Percentiles rank a stretch among this genome's conserved stretches.
These are phyloP conservation scores for Solen grandis DNA, from an alignment of 1,140 invertebrate genomes.

Conservation along the genomic window DNA sequence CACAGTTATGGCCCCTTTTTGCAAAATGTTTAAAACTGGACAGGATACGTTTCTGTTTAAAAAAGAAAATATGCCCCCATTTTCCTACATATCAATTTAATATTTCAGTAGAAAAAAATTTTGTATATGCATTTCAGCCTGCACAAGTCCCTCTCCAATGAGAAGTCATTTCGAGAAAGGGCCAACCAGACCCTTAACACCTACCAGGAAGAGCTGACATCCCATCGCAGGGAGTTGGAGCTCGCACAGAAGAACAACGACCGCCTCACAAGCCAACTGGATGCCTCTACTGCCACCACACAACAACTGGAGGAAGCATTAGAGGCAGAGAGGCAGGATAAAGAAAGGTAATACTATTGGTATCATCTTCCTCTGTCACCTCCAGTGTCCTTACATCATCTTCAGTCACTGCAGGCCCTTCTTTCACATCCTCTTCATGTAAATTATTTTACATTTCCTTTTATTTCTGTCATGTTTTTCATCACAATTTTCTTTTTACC, in stretches of 20 bases:
- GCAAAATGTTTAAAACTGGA: background rate
- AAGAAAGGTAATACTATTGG: conserved; percentile 50
- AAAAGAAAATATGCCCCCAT: background rate
- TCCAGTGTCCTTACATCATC: background rate
- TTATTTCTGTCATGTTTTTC: background rate
- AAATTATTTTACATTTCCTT: background rate
- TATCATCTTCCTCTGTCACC: background rate
- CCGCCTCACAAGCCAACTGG: conserved; percentile 16
- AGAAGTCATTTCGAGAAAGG: conserved; percentile 35
- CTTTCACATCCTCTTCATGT: background rate
- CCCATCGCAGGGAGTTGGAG: background rate
- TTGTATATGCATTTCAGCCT: conserved; percentile 15
- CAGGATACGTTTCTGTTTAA: background rate
- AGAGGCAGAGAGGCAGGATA: conserved; percentile 37
- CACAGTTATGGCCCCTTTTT: background rate
- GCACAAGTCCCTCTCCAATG: conserved; percentile 52
- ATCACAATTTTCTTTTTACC: background rate
- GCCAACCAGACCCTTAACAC: conserved; percentile 27
- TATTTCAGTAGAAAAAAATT: no score
- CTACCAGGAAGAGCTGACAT: conserved; percentile 17
- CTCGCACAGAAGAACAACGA: conserved; percentile 36
- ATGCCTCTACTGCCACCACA: conserved; percentile 25
- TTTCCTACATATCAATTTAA: no score
- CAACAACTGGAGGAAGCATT: conserved; percentile 53
- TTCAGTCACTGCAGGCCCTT: background rate